Base-by-base conservation (phyloP, 23 tunicate genomes). In the Diplosoma virens region DNA sequence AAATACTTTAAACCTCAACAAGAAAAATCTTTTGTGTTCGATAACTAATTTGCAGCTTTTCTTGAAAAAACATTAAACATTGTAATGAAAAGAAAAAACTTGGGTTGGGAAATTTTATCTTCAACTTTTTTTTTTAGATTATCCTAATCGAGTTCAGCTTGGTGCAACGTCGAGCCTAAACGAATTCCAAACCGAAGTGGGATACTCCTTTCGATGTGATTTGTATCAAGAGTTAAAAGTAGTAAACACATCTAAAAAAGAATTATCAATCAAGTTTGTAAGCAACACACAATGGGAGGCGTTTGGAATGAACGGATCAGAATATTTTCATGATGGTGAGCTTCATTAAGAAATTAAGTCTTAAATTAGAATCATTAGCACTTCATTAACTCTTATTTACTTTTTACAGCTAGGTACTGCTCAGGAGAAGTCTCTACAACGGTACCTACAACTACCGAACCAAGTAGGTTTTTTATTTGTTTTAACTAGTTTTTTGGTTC, bases 241-340 rank as follows among this genome's bases (percentile, higher is more conserved):
- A 30, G 37, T 78, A 11, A 36, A 76, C 33, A 11, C 71, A 20
- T 20, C 52, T 2, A 22, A 28, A 32, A 28, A 3, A 16, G 26
- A 28, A 3, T 37, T 84, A 65, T 21, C 55, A 3, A 33, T 77
- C 34, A 75, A 26, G 1, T 63, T 75, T 25, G n/a, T n/a, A n/a
- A 33, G 11, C 1, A 29, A 24, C 9, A 67, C 83, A 1, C 84
- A 59, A 48, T 79, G 80, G 92, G 84, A 86, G 32, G 80, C 92
- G 16, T 84, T 84, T 58, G 66, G 66, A 34, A 67, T 67, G 27
- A 77, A 68, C 50, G 41, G 30, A 28, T 22, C 82, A 11, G 89
- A 78, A 29, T 50, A 64, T 6, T 83, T 69, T 25, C 63, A 48
- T 23, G 37, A 64, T 5, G 76, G 88, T 83, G 60, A 5, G 11